Evolutionary conservation across 1,140 invertebrate genomes (phyloP), one percentile per base, ranked within the genome.

Genomic region (Drosophila sturtevanti): DNA sequence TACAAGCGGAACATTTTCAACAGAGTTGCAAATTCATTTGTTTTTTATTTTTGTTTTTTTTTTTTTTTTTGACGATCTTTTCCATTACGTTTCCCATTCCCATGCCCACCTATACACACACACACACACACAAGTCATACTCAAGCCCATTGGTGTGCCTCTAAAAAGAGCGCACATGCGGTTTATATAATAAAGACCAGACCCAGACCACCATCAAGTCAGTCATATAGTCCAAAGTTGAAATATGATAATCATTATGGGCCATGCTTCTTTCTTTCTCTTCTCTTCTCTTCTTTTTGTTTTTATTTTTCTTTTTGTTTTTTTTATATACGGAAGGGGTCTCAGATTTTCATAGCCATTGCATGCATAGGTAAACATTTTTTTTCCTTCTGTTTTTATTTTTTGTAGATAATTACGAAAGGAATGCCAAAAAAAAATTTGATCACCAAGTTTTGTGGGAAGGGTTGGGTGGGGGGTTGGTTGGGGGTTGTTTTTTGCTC

Each of bases 201-300:
- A 60, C 38, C 44, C 21, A 35, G 21, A 51, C 21, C n/a, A n/a
- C n/a, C n/a, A n/a, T n/a, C n/a, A n/a, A 55, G 10, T 9, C 18
- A 21, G 35, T n/a, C 12, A 7, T 22, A 38, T 24, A 58, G 70
- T 77, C 65, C 70, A 64, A 48, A 61, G 31, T 71, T 78, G 79
- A 81, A 78, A 81, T 77, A 78, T 78, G 79, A 82, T 82, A 78
- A 81, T 81, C 58, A 61, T 37, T 44, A 54, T 61, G 73, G 69
- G 65, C 68, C 69, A 77, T 77, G 69, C 67, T 81, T 58, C 24
- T 51, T 52, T 61, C 61, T 12, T 12, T 31, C 21, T 34, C 37
- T 22, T n/a, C n/a, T n/a, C n/a, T n/a, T n/a, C n/a, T n/a, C n/a
- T n/a, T n/a, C n/a, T n/a, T n/a, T n/a, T n/a, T n/a, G n/a, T n/a